These are phyloP conservation scores for Pegoplata infirma DNA, from an alignment of 2,888 invertebrate genomes.

Conservation along the genomic window DNA sequence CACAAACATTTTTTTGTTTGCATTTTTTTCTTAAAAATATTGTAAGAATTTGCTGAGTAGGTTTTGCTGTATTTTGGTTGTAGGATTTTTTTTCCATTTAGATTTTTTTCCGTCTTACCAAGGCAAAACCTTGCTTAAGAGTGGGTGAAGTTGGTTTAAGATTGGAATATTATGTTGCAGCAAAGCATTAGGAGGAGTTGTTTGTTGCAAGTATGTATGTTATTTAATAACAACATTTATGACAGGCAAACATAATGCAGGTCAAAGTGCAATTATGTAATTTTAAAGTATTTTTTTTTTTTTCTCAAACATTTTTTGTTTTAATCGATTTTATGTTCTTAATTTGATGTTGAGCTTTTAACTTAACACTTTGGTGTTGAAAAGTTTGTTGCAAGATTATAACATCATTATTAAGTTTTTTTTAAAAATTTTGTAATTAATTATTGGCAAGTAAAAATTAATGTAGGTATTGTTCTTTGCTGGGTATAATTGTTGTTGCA, in stretches of 20 bases:
- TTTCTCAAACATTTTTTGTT: too few species aligned
- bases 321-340: conserved; percentile 30
- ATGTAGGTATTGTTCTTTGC: too few species aligned
- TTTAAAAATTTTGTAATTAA: not conserved
- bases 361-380: not conserved
- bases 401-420: not conserved
- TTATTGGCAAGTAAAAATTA: too few species aligned
- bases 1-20: not conserved
- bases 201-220: not conserved
- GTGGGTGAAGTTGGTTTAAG: conserved; percentile 19
- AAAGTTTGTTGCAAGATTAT: not conserved
- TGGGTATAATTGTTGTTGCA: too few species aligned
- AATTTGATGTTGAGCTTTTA: conserved; percentile 3
- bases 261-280: conserved; percentile 36
- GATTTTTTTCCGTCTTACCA: conserved; percentile 4
- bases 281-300: conserved; percentile 1
- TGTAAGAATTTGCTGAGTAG: conserved; percentile 32
- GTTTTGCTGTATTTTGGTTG: conserved; percentile 12
- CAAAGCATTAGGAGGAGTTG: not conserved
- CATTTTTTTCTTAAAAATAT: not conserved
- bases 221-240: not conserved
- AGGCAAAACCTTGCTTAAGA: conserved; percentile 1
- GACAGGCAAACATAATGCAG: conserved; percentile 2
- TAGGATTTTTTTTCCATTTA: conserved; percentile 27
- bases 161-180: not conserved